A percentile compares a stretch with the other conserved stretches of the same genome.
Evolutionary conservation across 2,888 invertebrate species (phyloP).

Genomic region (Mamestra brassicae): DNA sequence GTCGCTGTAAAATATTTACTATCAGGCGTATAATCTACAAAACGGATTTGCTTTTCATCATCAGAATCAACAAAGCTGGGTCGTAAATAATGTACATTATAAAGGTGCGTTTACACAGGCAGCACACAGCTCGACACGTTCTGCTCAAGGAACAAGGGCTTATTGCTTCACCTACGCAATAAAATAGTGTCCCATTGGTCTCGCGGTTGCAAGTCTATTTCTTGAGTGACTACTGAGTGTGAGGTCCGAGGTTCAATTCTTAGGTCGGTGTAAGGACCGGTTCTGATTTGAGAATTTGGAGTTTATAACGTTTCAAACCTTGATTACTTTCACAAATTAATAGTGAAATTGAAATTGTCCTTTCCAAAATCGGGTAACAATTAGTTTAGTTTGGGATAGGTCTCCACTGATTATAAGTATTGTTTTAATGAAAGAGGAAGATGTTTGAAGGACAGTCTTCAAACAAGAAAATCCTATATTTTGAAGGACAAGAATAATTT

Average conservation of each 20-base stretch:
- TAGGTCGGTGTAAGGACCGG: not conserved
- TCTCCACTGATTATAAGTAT: too few relatives aligned
- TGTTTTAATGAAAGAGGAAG: too few relatives aligned
- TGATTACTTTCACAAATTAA: too few relatives aligned
- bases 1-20: not conserved
- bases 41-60: conserved; percentile 40
- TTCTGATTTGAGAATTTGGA: too few relatives aligned
- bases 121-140: not conserved
- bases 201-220: not conserved
- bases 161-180: not conserved
- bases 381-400: too few relatives aligned
- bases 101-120: conserved; percentile 3
- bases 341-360: too few relatives aligned
- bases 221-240: not conserved
- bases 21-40: conserved; percentile 2
- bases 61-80: conserved; percentile 21
- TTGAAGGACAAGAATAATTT: not conserved
- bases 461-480: not conserved
- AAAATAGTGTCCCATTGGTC: not conserved
- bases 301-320: too few relatives aligned
- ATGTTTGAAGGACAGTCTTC: too few relatives aligned
- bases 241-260: too few relatives aligned
- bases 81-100: conserved; percentile 26
- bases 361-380: too few relatives aligned
- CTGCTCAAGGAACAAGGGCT: not conserved